Percentiles rank a stretch among this genome's conserved stretches.
These are phyloP conservation scores for Habropoda laboriosa DNA, from an alignment of 1,140 invertebrate genomes.

Conservation along the genomic window DNA sequence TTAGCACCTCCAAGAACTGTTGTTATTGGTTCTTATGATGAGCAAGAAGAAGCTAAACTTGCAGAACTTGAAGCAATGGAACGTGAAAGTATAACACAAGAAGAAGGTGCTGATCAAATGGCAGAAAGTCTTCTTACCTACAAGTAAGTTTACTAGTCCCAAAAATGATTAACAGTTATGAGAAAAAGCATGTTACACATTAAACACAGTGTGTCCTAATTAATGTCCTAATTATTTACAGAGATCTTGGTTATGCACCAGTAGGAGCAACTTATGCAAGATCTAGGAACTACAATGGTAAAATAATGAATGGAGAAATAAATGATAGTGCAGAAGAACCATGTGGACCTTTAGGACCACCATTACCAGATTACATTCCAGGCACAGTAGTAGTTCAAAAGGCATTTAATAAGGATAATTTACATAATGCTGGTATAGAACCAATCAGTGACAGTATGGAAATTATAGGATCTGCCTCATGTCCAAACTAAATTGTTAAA, in stretches of 20 bases:
- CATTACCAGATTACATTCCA: conserved; percentile 56
- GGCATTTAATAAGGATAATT: neutral
- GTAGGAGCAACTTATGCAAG: neutral
- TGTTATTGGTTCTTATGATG: conserved; percentile 40
- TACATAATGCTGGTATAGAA: neutral
- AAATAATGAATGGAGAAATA: neutral
- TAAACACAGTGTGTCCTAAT: too few species aligned
- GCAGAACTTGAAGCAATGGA: conserved; percentile 67
- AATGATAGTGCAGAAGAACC: conserved; percentile 9
- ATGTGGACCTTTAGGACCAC: conserved; percentile 61
- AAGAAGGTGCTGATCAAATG: conserved; percentile 13
- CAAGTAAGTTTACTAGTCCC: conserved; percentile 31
- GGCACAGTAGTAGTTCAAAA: conserved; percentile 50
- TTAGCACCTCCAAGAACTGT: conserved; percentile 29
- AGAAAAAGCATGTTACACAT: neutral
- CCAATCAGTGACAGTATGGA: neutral
- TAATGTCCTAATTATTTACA: conserved; percentile 18
- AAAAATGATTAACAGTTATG: neutral
- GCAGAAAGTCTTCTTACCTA: conserved; percentile 44
- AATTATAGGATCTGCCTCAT: neutral
- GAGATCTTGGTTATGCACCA: conserved; percentile 65
- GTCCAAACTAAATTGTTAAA: neutral
- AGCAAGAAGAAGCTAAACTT: conserved; percentile 56
- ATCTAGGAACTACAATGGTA: neutral
- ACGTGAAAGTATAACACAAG: conserved; percentile 54